Evolutionary conservation across 1,140 invertebrate genomes (phyloP).

Genomic region (Teleogryllus occipitalis): DNA sequence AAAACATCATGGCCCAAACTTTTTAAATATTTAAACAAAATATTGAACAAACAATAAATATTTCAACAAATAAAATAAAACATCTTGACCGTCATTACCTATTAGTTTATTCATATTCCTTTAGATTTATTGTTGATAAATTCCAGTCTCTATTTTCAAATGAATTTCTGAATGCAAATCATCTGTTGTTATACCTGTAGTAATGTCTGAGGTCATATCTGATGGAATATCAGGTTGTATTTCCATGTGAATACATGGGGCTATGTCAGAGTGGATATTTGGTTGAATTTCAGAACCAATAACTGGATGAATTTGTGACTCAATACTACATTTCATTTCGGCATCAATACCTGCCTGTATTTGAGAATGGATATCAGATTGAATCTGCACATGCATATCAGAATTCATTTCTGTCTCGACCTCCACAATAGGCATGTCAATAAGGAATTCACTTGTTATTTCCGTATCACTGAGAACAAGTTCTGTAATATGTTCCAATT

Average conservation of each 20-base stretch:
- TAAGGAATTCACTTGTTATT: conserved; percentile 20
- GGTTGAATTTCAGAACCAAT: neutral
- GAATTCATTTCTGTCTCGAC: conserved; percentile 19
- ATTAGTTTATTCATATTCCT: no score
- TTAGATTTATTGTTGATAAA: neutral
- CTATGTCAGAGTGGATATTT: neutral
- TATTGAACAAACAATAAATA: no score
- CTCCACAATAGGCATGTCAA: conserved; percentile 21
- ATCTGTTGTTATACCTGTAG: neutral
- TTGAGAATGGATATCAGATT: neutral
- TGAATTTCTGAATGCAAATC: neutral
- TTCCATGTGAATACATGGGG: neutral
- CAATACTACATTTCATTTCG: neutral
- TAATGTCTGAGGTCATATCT: neutral
- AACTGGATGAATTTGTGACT: neutral
- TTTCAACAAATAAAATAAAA: no score
- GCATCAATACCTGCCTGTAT: neutral
- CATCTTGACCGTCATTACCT: no score
- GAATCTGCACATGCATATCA: conserved; percentile 13
- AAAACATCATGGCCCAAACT: no score
- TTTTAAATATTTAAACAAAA: no score
- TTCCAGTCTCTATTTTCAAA: neutral
- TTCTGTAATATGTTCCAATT: conserved; percentile 18
- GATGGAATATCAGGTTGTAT: neutral
- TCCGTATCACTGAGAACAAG: conserved; percentile 18